phyloP scores from a whole-genome alignment of 2,888 invertebrate species.

The Erebia aethiops region DNA sequence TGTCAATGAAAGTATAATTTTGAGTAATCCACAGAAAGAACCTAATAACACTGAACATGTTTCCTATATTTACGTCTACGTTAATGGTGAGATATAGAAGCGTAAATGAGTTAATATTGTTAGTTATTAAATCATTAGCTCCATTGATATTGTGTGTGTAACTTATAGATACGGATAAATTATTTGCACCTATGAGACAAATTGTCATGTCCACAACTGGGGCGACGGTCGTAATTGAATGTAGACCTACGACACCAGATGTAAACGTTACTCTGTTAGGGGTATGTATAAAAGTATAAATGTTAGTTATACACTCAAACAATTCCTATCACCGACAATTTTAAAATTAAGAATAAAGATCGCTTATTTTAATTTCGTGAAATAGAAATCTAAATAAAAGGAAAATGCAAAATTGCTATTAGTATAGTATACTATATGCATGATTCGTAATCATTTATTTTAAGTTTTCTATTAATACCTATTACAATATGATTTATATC shows the following conservation, averaged over 20 bases:
- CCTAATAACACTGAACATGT: conserved; percentile 63
- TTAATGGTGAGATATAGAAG: conserved; percentile 65
- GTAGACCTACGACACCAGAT: conserved; percentile 76
- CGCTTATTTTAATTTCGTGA: conserved; percentile 29
- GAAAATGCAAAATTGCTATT: conserved; percentile 48
- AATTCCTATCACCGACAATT: neutral
- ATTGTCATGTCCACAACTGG: conserved; percentile 57
- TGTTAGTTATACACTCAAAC: neutral
- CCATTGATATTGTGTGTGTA: conserved; percentile 41
- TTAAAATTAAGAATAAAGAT: conserved; percentile 19
- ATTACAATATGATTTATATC: conserved; percentile 27
- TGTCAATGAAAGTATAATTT: conserved; percentile 55
- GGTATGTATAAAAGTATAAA: conserved; percentile 65
- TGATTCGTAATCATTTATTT: conserved; percentile 45
- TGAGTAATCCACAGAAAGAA: conserved; percentile 61
- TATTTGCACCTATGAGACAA: conserved; percentile 72
- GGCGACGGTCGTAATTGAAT: conserved; percentile 65
- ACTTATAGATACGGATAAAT: conserved; percentile 70
- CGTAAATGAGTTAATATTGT: conserved; percentile 1
- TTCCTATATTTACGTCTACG: conserved; percentile 73
- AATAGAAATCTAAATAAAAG: conserved; percentile 18
- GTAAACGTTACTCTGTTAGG: conserved; percentile 60
- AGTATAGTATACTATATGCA: conserved; percentile 49
- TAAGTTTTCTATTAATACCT: conserved; percentile 26
- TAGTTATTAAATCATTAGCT: neutral